These are phyloP conservation scores for Beroe forskalii DNA, from an alignment of 37 sponge, comb jelly and placozoan genomes.

Conservation along the genomic window DNA sequence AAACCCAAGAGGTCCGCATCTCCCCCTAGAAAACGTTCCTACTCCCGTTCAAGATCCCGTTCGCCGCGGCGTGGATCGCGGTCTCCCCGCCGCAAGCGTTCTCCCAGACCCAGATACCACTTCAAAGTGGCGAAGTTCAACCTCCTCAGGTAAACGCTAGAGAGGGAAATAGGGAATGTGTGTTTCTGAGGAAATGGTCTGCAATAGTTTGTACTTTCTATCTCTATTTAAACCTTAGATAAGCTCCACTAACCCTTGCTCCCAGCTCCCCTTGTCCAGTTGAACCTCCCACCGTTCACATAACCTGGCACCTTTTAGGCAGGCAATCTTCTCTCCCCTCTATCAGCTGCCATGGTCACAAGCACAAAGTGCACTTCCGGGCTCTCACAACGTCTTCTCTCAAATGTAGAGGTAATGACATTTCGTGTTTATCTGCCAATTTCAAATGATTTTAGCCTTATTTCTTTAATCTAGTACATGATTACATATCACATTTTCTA, in stretches of 20 bases:
- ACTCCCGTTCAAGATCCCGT: conserved; percentile 12
- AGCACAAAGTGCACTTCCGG: no score
- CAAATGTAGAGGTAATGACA: no score
- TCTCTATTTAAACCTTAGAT: no score
- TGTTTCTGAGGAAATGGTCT: no score
- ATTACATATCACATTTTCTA: no score
- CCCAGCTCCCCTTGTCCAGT: background rate
- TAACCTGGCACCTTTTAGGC: background rate
- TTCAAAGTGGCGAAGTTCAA: conserved; percentile 42
- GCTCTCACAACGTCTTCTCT: no score
- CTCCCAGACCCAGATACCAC: background rate
- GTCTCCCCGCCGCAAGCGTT: conserved; percentile 34
- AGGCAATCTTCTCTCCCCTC: background rate
- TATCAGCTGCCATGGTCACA: background rate
- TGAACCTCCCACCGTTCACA: no score
- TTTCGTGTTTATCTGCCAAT: no score
- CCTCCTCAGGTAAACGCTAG: conserved; percentile 33
- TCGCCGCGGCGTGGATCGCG: conserved; percentile 16
- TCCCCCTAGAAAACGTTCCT: conserved; percentile 14
- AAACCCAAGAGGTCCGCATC: background rate
- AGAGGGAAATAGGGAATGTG: no score
- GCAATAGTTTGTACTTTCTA: no score
- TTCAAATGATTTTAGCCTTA: no score
- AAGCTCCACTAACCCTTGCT: background rate
- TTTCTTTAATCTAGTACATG: no score